These are phyloP conservation scores for Cryptops parisi DNA, from an alignment of 2,888 invertebrate species.

Conservation along the genomic window DNA sequence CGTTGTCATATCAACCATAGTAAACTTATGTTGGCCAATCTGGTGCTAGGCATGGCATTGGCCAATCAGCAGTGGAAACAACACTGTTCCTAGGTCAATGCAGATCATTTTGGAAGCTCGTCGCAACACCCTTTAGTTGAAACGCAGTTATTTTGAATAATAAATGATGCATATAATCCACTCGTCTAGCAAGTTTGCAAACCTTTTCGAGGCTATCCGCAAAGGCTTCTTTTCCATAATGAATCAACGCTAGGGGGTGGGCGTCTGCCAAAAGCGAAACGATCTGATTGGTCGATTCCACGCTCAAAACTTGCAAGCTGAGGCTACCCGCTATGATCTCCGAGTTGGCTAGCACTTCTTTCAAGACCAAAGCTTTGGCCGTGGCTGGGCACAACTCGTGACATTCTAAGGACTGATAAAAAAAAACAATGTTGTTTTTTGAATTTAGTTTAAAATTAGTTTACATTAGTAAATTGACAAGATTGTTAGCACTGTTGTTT, in stretches of 20 bases:
- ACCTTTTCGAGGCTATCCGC: conserved; percentile 17
- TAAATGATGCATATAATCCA: neutral
- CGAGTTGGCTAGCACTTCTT: conserved; percentile 13
- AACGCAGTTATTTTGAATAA: neutral
- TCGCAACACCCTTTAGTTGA: too few relatives aligned
- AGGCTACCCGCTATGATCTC: conserved; percentile 11
- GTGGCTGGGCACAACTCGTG: conserved; percentile 15
- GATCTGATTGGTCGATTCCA: conserved; percentile 15
- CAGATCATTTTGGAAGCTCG: too few relatives aligned
- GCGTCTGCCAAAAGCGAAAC: conserved; percentile 16
- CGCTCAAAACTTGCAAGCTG: conserved; percentile 19
- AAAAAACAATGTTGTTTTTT: too few relatives aligned
- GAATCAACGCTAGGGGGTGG: conserved; percentile 17
- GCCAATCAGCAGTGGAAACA: too few relatives aligned
- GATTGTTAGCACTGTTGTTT: too few relatives aligned
- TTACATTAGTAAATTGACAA: too few relatives aligned
- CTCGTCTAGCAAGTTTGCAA: too few relatives aligned
- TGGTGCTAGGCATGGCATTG: too few relatives aligned
- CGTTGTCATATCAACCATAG: too few relatives aligned
- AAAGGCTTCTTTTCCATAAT: conserved; percentile 19
- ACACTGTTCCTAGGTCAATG: too few relatives aligned
- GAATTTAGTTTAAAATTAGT: too few relatives aligned
- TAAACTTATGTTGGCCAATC: too few relatives aligned
- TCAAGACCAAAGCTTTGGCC: conserved; percentile 15
- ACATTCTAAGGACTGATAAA: conserved; percentile 17